Conservation (phyloP, 2,888 invertebrate genomes). For the Drosophila stalkeri region DNA sequence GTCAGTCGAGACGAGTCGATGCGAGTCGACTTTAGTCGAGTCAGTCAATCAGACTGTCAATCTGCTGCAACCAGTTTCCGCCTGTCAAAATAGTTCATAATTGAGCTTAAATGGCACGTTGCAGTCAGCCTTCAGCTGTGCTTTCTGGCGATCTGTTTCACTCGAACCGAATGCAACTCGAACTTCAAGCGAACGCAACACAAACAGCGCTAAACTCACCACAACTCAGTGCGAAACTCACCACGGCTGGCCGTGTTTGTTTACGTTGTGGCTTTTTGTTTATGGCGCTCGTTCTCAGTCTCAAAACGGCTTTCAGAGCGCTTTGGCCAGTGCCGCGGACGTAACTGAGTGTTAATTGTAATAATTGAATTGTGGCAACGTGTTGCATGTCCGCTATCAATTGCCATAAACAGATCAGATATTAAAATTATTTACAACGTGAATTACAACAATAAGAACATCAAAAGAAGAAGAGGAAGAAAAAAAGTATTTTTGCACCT, state of each 20-base stretch:
- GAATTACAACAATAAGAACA: constrained; percentile 32
- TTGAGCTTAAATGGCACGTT: constrained; percentile 71
- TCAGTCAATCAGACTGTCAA: constrained; percentile 20
- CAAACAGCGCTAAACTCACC: constrained; percentile 21
- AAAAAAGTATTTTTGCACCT: constrained; percentile 66
- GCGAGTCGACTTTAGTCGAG: background rate
- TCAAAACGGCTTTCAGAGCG: constrained; percentile 83
- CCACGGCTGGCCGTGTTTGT: constrained; percentile 24
- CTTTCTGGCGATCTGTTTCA: constrained; percentile 43
- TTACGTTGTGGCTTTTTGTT: constrained; percentile 50
- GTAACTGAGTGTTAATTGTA: constrained; percentile 29
- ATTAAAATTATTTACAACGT: constrained; percentile 30
- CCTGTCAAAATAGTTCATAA: constrained; percentile 74
- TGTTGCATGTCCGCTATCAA: constrained; percentile 68
- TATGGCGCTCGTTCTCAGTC: constrained; percentile 76
- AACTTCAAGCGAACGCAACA: constrained; percentile 2
- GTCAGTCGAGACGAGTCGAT: constrained; percentile 14
- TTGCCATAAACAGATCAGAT: constrained; percentile 39
- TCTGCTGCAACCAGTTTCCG: constrained; percentile 53
- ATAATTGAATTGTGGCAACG: constrained; percentile 51
- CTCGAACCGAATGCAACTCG: constrained; percentile 13
- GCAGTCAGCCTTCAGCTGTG: constrained; percentile 61
- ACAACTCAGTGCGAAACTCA: constrained; percentile 24
- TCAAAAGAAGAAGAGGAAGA: constrained; percentile 16
- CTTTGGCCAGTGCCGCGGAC: constrained; percentile 60